Evolutionary conservation across 2,888 invertebrate species (phyloP), one percentile per base, ranked within the genome.

Genomic region (Phengaris arion): DNA sequence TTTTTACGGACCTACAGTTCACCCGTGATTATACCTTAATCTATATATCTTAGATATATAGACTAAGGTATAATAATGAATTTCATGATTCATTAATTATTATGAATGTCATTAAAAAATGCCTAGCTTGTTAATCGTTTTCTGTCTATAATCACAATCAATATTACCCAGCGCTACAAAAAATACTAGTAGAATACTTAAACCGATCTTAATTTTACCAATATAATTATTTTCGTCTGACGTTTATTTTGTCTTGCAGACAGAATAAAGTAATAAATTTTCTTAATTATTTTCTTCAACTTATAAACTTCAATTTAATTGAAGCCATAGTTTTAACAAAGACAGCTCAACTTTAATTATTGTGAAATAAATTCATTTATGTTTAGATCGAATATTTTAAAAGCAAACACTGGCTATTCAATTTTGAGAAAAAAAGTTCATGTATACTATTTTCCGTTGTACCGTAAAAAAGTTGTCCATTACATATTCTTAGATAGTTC

Each of bases 211-310:
- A 64, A 12, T 6, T 45, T 12, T 45, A 64, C 10, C 35, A 35
- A 64, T 64, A 64, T 64, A 64, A 45, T 45, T 64, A 64, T 35
- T 64, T 64, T 64, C 13, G 12, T 45, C 64, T 64, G 35, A 45
- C 35, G 64, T 64, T 64, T 64, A 64, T 64, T 35, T 64, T 35
- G 22, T 12, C 64, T 64, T 64, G 64, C 64, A 13, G 6, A 64
- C 64, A 64, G 35, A 64, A 64, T 64, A 64, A 45, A 35, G 13
- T 64, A 64, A 64, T 64, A 64, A 45, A 64, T 64, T 64, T 64
- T 64, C 64, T 64, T 64, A 64, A 64, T 64, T 64, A 64, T 64
- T 64, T 64, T 64, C 64, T 64, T 12, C 35, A 64, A 64, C 64
- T 64, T 45, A 64, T 12, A 45, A 64, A 64, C 64, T 64, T 35